Percentiles rank a stretch among this genome's conserved stretches.
phyloP scores from a whole-genome alignment of 2,797 vertebrate genomes.

The Sciurus carolinensis region DNA sequence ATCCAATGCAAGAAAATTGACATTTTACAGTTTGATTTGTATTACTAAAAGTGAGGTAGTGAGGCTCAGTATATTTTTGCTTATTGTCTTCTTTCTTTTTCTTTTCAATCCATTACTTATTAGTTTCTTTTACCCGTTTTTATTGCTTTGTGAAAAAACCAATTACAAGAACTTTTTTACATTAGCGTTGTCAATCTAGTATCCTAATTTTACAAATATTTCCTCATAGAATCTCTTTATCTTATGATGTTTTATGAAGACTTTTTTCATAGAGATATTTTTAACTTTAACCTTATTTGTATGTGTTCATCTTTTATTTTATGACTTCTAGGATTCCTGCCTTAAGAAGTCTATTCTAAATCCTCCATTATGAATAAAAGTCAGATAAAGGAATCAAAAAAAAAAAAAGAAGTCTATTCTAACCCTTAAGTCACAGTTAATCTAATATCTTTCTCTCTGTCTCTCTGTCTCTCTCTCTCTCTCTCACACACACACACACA shows the following conservation, averaged over 20 bases:
- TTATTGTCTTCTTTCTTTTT: not conserved
- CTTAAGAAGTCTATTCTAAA: not conserved
- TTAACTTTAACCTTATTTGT: not conserved
- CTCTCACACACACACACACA: too few relatives aligned
- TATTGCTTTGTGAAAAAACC: not conserved
- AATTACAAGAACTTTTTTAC: not conserved
- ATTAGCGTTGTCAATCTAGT: not conserved
- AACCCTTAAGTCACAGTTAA: not conserved
- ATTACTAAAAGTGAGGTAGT: not conserved
- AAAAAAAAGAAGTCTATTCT: not conserved
- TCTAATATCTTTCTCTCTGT: not conserved
- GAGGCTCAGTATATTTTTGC: not conserved
- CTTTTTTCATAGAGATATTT: not conserved
- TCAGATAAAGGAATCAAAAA: too few relatives aligned
- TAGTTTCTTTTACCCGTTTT: slow-evolving; percentile 33
- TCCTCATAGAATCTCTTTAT: not conserved
- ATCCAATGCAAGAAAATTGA: not conserved
- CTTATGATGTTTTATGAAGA: slow-evolving; percentile 28
- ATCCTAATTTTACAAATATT: not conserved
- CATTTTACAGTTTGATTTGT: not conserved
- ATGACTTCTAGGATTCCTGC: slow-evolving; percentile 29
- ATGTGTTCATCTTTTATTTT: slow-evolving; percentile 1
- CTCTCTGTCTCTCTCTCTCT: too few relatives aligned
- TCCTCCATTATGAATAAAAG: too few relatives aligned
- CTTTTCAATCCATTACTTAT: not conserved